Base-by-base conservation (phyloP, 2,797 vertebrate species). In the Harpagifer antarcticus region DNA sequence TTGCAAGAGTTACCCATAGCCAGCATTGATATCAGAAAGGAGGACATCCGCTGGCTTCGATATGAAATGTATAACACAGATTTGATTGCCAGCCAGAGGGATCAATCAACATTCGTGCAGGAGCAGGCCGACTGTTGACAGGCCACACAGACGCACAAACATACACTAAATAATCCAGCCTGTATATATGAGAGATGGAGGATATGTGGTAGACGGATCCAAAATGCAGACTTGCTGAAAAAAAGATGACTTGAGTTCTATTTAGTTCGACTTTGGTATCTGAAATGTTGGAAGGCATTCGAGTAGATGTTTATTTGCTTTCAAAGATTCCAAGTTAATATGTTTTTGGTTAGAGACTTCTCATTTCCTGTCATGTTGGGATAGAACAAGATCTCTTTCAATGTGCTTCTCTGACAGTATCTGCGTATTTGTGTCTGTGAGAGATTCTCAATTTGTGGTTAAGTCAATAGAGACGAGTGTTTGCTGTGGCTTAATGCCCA, bases 321-420 rank as follows among this genome's bases (percentile, higher is more conserved):
- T 88, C 72, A 78, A 78, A 81, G 67, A 80, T 81, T 91, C 81
- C 79, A 85, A 88, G 67, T 89, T 88, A 87, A 91, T 87, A 78
- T 81, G 40, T 84, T 89, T 87, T 76, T 82, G 84, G 85, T 87
- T 83, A 84, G 60, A 84, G 85, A 88, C 78, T 83, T 93, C 85
- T 92, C 79, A 93, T 95, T 93, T 94, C 92, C 93, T 93, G 86
- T 86, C 75, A 86, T 83, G 79, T 81, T 83, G 84, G 76, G 84
- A 54, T 68, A 78, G 84, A 91, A 89, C 82, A 89, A 78, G 83
- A 89, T 92, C 82, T 83, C 81, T 90, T 88, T 90, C 84, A 88
- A 20, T 73, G 67, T 62, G 20, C 79, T 86, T 75, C 81, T 81
- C 71, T 61, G 83, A 84, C 84, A 78, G 70, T 81, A 75, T 84